Evolutionary conservation across 2,113 vertebrate genomes (phyloP).

Genomic region (Ptychochromis oligacanthus): DNA sequence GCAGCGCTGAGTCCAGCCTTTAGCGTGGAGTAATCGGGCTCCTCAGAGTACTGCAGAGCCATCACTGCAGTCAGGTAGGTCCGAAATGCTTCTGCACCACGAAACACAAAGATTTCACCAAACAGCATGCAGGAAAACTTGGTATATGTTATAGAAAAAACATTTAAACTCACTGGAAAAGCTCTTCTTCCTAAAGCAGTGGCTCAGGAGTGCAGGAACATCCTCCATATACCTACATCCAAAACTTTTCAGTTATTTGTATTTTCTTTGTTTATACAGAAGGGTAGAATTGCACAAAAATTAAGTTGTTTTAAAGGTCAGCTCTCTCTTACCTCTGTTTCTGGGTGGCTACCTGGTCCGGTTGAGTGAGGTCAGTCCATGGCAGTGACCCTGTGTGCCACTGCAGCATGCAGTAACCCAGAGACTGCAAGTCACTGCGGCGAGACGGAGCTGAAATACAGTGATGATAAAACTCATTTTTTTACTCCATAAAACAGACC

Average conservation of each 20-base stretch:
- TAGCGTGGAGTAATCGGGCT: slow-evolving; percentile 83
- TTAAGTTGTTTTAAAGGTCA: background rate
- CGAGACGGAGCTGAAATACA: slow-evolving; percentile 86
- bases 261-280: background rate
- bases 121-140: background rate
- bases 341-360: slow-evolving; percentile 75
- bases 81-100: slow-evolving; percentile 78
- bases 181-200: slow-evolving; percentile 76
- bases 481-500: background rate
- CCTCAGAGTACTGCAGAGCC: slow-evolving; percentile 84
- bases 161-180: slow-evolving; percentile 70
- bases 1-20: slow-evolving; percentile 67
- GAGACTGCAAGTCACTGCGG: slow-evolving; percentile 91
- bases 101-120: slow-evolving; percentile 28
- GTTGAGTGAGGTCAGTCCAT: slow-evolving; percentile 80
- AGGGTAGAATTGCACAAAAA: background rate
- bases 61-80: slow-evolving; percentile 82
- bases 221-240: slow-evolving; percentile 79
- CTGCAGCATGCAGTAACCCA: slow-evolving; percentile 92
- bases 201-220: slow-evolving; percentile 72
- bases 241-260: background rate
- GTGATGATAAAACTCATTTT: background rate
- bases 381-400: slow-evolving; percentile 89
- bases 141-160: background rate
- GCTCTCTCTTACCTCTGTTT: slow-evolving; percentile 84